These are phyloP conservation scores for Danionella cerebrum DNA, from an alignment of 2,113 vertebrate genomes.

Conservation along the genomic window DNA sequence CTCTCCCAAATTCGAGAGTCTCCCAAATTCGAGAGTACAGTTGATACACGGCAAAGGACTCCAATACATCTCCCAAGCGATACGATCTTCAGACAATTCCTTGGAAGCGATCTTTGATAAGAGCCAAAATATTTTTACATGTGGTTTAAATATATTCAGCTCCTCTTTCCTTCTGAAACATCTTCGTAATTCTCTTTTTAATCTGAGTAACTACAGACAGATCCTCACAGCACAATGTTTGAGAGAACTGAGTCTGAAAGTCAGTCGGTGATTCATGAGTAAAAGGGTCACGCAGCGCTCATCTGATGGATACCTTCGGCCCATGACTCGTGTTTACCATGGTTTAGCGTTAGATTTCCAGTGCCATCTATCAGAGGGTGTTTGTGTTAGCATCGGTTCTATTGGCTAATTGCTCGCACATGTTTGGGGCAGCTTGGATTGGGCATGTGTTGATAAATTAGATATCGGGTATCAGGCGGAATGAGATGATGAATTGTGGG, in stretches of 20 bases:
- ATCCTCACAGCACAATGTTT: too few species aligned
- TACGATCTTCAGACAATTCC: not conserved
- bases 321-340: not conserved
- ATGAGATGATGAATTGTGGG: constrained; percentile 40
- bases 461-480: constrained; percentile 38
- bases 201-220: too few species aligned
- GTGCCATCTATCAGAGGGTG: constrained; percentile 18
- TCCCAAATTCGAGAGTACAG: too few species aligned
- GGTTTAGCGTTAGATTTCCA: constrained; percentile 1
- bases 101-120: not conserved
- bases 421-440: constrained; percentile 31
- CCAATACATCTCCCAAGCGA: not conserved
- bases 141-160: not conserved
- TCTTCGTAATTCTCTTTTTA: not conserved
- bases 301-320: not conserved
- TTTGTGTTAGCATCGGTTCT: constrained; percentile 20
- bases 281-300: constrained; percentile 1
- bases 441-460: constrained; percentile 37
- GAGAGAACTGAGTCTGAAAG: too few species aligned
- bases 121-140: constrained; percentile 2
- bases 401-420: constrained; percentile 28
- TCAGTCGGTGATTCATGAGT: too few species aligned
- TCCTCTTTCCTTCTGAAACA: not conserved
- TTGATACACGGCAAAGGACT: not conserved
- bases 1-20: not conserved